Evolutionary conservation across 2,113 vertebrate genomes (phyloP).

Genomic region (Trichechus manatus): DNA sequence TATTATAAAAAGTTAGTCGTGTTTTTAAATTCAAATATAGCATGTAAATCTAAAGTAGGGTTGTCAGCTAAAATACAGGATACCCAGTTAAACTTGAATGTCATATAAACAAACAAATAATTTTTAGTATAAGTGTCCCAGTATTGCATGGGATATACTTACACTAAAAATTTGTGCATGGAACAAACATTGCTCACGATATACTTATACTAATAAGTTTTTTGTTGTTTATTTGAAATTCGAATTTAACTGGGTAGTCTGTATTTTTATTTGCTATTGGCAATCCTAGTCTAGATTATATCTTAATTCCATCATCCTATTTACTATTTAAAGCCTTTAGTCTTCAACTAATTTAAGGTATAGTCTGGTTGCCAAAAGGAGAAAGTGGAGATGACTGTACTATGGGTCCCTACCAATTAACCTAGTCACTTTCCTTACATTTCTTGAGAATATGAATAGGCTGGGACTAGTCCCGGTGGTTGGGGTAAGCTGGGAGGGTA

Average conservation of each 20-base stretch:
- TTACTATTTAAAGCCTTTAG: not conserved
- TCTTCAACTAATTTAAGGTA: not conserved
- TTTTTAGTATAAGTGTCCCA: slow-evolving; percentile 13
- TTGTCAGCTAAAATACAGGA: slow-evolving; percentile 18
- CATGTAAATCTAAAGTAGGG: not conserved
- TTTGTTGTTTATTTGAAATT: slow-evolving; percentile 55
- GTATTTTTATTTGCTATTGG: slow-evolving; percentile 5
- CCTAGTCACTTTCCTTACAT: not conserved
- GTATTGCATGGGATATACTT: not conserved
- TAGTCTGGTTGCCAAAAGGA: not conserved
- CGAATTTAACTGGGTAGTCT: not conserved
- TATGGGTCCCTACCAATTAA: not conserved
- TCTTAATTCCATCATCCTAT: not conserved
- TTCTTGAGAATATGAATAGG: not conserved
- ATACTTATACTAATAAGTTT: not conserved
- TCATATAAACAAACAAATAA: not conserved
- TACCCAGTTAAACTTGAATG: slow-evolving; percentile 21
- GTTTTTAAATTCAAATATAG: slow-evolving; percentile 28
- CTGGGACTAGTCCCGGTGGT: too few relatives aligned
- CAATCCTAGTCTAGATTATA: not conserved
- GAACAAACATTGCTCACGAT: not conserved
- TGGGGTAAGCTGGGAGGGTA: not conserved
- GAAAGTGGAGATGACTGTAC: not conserved
- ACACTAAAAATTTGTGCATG: not conserved
- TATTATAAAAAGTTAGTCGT: not conserved